These are phyloP conservation scores for Sebastes paucispinis DNA, from an alignment of 2,797 vertebrate species.

Conservation along the genomic window DNA sequence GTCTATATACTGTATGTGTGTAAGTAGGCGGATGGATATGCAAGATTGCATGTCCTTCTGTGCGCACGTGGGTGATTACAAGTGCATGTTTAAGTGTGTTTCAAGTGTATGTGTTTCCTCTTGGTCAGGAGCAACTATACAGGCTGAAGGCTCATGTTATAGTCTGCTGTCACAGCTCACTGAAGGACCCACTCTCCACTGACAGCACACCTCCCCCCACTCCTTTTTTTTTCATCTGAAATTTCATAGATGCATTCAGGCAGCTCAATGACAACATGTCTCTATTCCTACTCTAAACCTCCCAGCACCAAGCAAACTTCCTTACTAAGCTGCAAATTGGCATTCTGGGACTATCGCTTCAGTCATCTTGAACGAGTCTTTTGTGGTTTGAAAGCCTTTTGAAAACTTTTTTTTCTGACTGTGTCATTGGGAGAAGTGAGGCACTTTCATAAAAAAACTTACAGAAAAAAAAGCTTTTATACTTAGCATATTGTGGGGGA, in stretches of 20 bases:
- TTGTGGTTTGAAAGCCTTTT: constrained; percentile 67
- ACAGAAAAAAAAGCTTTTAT: constrained; percentile 23
- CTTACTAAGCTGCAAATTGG: constrained; percentile 70
- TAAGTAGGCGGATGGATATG: background rate
- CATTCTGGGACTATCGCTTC: constrained; percentile 67
- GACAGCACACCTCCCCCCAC: constrained; percentile 36
- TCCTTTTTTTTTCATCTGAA: constrained; percentile 62
- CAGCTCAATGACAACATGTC: constrained; percentile 80
- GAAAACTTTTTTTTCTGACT: constrained; percentile 57
- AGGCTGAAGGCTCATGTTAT: constrained; percentile 38
- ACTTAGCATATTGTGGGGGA: constrained; percentile 13
- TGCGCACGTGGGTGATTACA: background rate
- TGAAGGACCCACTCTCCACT: constrained; percentile 46
- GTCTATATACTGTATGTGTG: background rate
- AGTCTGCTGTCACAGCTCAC: constrained; percentile 52
- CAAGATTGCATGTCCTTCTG: background rate
- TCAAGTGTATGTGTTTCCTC: constrained; percentile 3
- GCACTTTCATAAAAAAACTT: constrained; percentile 34
- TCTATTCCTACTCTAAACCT: constrained; percentile 65
- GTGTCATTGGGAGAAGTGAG: constrained; percentile 54
- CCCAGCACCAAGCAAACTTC: constrained; percentile 47
- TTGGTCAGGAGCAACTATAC: background rate
- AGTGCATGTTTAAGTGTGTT: background rate
- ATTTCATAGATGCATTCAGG: constrained; percentile 74
- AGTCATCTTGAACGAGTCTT: constrained; percentile 62